Base-by-base conservation (phyloP, 2,113 vertebrate species). In the Scopus umbretta region DNA sequence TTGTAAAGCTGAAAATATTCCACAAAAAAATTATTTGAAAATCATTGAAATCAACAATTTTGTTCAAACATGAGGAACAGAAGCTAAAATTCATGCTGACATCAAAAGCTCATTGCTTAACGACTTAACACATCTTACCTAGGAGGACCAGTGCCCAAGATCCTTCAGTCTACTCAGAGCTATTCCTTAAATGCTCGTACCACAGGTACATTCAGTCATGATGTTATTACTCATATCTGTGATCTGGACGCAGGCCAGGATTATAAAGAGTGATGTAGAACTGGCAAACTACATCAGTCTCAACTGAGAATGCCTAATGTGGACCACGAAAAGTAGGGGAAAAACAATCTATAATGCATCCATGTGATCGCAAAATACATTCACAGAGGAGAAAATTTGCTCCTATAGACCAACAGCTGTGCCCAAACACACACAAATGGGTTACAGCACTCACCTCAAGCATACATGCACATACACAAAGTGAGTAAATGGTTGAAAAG, bases 221-320 rank as follows among this genome's bases (percentile, higher is more conserved):
- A 27, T 40, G 53, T 11, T 63, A 11, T 5, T 67, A 32, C 68
- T 62, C 65, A 13, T 16, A 32, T 7, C 43, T 65, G 67, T 13
- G 58, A 21, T 3, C 12, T 0, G 9, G 62, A 56, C 0, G 0
- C 10, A 43, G 22, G 42, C 21, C 74, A 85, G 53, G 23, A 40
- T 38, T 68, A 40, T 20, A n/a, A 7, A 79, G 34, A 47, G 23
- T 14, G 5, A 7, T 7, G 23, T 5, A 68, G 62, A 89, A 49
- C n/a, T 19, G 45, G n/a, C 32, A 80, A 61, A 71, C 30, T 15
- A 32, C 58, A 50, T 11, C 66, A 12, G 34, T 32, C 49, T 76
- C 43, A 55, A 7, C 26, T 27, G 42, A 36, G 27, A 86, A 76
- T 3, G 32, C 10, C 32, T 68, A 70, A 55, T 13, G 10, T 36